Evolutionary conservation across 2,888 invertebrate species (phyloP).

Genomic region (Drosophila nr. perissopoda): DNA sequence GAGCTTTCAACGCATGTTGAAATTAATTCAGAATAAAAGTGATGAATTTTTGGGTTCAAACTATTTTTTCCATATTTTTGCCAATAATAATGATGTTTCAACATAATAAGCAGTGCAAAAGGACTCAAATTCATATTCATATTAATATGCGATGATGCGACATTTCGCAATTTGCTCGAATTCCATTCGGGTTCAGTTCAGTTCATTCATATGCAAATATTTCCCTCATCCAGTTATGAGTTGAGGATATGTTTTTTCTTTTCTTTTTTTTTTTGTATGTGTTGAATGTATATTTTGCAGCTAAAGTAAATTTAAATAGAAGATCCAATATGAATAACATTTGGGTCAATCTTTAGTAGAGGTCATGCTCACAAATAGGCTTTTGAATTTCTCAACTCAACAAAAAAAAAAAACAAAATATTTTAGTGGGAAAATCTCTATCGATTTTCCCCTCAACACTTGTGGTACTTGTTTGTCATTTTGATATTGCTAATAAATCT

Average conservation of each 20-base stretch:
- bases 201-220: conserved; percentile 56
- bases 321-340: neutral
- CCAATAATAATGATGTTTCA: neutral
- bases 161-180: conserved; percentile 34
- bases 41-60: neutral
- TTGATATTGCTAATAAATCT: neutral
- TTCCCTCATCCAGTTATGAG: conserved; percentile 12
- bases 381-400: neutral
- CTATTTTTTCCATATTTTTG: neutral
- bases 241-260: neutral
- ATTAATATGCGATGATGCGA: conserved; percentile 30
- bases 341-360: neutral
- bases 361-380: neutral
- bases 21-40: neutral
- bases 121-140: neutral
- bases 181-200: conserved; percentile 48
- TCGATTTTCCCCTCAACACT: neutral
- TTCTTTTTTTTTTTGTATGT: neutral
- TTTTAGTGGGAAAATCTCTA: neutral
- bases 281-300: neutral
- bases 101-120: neutral
- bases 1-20: neutral
- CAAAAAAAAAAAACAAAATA: no score
- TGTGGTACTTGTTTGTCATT: neutral
- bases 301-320: neutral